phyloP scores from a whole-genome alignment of 2,113 vertebrate genomes.

The Acinonyx jubatus region DNA sequence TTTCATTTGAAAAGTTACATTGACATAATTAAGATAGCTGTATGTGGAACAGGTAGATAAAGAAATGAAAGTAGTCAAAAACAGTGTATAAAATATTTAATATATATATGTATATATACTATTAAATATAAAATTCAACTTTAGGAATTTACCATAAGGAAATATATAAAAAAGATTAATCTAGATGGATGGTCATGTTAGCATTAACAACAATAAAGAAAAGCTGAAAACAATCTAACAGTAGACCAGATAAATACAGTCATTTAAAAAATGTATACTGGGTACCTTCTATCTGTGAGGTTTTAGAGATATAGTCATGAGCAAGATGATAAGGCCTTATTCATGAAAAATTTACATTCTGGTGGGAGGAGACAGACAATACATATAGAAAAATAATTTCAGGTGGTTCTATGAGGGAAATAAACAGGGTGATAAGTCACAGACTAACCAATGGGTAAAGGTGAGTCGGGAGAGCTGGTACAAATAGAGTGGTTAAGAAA shows the following conservation, averaged over 20 bases:
- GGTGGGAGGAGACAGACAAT: background rate
- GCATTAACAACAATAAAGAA: background rate
- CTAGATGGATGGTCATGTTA: background rate
- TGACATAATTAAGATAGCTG: background rate
- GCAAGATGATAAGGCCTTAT: background rate
- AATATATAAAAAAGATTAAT: constrained; percentile 10
- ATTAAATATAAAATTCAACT: background rate
- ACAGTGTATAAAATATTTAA: background rate
- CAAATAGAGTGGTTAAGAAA: constrained; percentile 25
- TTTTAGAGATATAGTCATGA: background rate
- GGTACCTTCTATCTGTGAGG: background rate
- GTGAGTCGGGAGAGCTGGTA: background rate
- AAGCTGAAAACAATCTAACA: background rate
- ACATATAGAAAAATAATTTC: background rate
- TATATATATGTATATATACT: background rate
- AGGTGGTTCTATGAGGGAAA: background rate
- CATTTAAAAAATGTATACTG: background rate
- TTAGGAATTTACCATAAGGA: background rate
- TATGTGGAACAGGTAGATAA: background rate
- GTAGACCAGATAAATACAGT: background rate
- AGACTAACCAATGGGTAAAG: background rate
- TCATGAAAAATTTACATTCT: background rate
- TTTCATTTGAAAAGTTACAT: background rate
- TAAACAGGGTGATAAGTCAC: background rate
- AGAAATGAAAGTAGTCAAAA: constrained; percentile 1